Evolutionary conservation across 2,888 invertebrate genomes (phyloP).

Genomic region (Drosophila testacea): DNA sequence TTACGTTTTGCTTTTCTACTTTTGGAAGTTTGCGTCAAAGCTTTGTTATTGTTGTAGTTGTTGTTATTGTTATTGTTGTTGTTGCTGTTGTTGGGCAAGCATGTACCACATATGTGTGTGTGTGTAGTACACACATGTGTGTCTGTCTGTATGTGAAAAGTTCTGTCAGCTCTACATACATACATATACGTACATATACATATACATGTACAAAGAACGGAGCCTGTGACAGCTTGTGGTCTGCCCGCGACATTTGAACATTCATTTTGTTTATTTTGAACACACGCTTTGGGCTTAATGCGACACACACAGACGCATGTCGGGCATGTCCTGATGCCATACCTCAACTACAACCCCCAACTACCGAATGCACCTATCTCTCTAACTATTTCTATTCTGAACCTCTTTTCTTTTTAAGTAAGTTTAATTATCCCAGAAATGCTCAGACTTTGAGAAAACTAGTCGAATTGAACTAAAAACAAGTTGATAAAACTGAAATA

Average conservation of each 20-base stretch:
- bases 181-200: not conserved
- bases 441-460: not conserved
- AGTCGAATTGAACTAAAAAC: not conserved
- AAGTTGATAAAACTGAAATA: not conserved
- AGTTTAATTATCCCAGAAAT: not conserved
- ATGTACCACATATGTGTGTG: slow-evolving; percentile 31
- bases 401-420: not conserved
- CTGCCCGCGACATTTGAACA: slow-evolving; percentile 81
- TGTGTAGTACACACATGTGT: slow-evolving; percentile 11
- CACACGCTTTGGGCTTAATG: slow-evolving; percentile 68
- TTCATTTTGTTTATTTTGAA: slow-evolving; percentile 76
- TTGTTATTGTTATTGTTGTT: slow-evolving; percentile 29
- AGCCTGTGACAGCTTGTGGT: slow-evolving; percentile 81
- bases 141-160: slow-evolving; percentile 40
- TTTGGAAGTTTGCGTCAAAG: slow-evolving; percentile 66
- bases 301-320: slow-evolving; percentile 57
- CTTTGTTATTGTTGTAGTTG: slow-evolving; percentile 54
- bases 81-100: slow-evolving; percentile 49
- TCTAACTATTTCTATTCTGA: not conserved
- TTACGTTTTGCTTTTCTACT: slow-evolving; percentile 66
- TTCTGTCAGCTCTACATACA: slow-evolving; percentile 28
- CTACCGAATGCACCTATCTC: not conserved
- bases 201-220: slow-evolving; percentile 33
- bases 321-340: slow-evolving; percentile 9
- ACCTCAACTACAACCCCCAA: not conserved